These are phyloP conservation scores for Spinus pinus DNA, from an alignment of 2,797 vertebrate species.

Conservation along the genomic window DNA sequence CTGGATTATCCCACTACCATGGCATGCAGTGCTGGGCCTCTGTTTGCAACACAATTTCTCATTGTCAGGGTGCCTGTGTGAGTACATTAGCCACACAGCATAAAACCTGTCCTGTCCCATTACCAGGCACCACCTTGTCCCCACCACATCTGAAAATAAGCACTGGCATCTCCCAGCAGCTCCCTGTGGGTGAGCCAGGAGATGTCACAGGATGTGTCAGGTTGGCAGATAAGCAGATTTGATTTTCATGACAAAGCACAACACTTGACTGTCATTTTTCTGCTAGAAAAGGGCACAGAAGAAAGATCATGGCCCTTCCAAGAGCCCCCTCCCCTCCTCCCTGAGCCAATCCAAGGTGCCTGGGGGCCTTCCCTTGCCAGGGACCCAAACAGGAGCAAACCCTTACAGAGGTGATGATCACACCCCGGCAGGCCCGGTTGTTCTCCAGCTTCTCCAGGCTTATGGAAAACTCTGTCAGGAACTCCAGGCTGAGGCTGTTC, in stretches of 20 bases:
- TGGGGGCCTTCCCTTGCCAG: rapidly evolving
- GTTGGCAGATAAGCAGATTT: not conserved
- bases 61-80: not conserved
- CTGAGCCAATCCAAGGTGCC: not conserved
- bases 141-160: not conserved
- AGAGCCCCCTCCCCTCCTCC: not conserved
- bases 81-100: not conserved
- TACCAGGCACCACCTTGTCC: not conserved
- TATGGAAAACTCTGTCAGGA: conserved; percentile 89
- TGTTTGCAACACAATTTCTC: not conserved
- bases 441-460: conserved; percentile 91
- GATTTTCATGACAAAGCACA: not conserved
- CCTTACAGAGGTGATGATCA: conserved; percentile 88
- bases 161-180: not conserved
- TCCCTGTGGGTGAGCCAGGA: not conserved
- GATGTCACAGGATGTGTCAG: not conserved
- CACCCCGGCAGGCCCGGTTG: conserved; percentile 83
- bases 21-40: not conserved
- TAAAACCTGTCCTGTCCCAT: not conserved
- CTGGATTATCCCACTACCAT: not conserved
- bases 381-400: not conserved
- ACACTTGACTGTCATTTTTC: not conserved
- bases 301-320: not conserved
- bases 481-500: conserved; percentile 89
- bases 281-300: not conserved